Conservation (phyloP, 2,113 vertebrate species). For the Cyphomyrus plagiostoma region DNA sequence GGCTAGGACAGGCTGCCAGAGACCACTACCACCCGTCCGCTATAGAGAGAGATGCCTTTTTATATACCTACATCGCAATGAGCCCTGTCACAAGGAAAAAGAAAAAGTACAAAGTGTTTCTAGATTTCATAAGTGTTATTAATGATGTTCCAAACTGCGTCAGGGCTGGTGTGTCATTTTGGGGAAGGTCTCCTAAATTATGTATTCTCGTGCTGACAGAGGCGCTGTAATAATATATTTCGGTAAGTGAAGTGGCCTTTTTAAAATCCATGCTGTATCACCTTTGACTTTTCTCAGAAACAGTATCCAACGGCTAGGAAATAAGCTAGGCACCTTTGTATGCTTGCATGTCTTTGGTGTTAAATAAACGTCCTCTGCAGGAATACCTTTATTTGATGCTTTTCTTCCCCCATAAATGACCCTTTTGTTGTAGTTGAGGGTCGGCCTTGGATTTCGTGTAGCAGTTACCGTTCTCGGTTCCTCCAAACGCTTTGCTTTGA, state of each 20-base stretch:
- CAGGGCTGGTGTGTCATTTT: background rate
- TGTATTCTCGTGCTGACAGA: background rate
- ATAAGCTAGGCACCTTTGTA: background rate
- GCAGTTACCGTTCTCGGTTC: background rate
- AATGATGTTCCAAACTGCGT: background rate
- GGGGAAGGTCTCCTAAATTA: background rate
- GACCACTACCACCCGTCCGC: background rate
- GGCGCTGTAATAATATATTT: background rate
- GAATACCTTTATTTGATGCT: background rate
- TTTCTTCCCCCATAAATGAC: background rate
- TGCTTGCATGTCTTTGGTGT: background rate
- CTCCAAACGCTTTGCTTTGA: slow-evolving; percentile 1
- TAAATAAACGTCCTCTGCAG: background rate
- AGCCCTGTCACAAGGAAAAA: background rate
- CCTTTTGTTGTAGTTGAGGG: background rate
- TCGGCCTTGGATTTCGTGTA: background rate
- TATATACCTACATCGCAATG: background rate
- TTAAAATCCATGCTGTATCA: background rate
- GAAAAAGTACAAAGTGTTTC: background rate
- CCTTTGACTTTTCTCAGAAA: background rate
- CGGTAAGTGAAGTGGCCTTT: slow-evolving; percentile 2
- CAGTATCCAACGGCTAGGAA: background rate
- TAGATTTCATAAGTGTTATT: background rate
- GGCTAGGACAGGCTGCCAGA: background rate
- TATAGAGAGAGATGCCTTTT: background rate